These are phyloP conservation scores for Leucoraja ocellata DNA, from an alignment of 2,797 vertebrate genomes.

Conservation along the genomic window DNA sequence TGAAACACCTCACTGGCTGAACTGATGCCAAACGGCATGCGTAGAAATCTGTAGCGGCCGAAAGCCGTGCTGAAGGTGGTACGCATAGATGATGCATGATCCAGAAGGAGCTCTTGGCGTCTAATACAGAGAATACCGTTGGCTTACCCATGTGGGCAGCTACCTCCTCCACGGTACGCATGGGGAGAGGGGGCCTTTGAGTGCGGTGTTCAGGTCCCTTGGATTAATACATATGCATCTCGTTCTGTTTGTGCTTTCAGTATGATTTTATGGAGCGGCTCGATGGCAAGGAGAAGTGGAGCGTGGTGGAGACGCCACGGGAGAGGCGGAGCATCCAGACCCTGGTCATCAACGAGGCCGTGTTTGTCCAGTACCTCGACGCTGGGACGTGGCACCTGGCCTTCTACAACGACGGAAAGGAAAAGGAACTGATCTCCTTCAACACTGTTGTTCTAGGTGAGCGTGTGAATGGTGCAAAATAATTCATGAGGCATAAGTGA, in stretches of 20 bases:
- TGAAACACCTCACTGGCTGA: too few species aligned
- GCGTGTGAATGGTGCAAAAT: constrained; percentile 41
- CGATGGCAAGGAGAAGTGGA: constrained; percentile 98
- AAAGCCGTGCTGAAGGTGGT: too few species aligned
- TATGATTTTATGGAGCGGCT: constrained; percentile 97
- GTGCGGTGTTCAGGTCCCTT: too few species aligned
- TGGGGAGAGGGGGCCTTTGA: too few species aligned
- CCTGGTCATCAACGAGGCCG: constrained; percentile 88
- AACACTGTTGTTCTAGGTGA: constrained; percentile 85
- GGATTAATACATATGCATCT: neutral
- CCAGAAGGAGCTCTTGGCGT: too few species aligned
- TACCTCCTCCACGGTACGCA: too few species aligned
- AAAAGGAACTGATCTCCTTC: constrained; percentile 88
- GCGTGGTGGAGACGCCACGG: constrained; percentile 85
- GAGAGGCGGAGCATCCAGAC: constrained; percentile 91
- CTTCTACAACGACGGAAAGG: constrained; percentile 93
- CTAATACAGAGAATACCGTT: too few species aligned
- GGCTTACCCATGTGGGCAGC: too few species aligned
- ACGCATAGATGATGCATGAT: too few species aligned
- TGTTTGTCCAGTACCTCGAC: constrained; percentile 93
- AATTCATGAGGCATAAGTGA: too few species aligned
- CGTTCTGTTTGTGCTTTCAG: constrained; percentile 51
- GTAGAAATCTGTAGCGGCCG: too few species aligned
- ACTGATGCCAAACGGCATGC: too few species aligned
- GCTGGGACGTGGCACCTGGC: constrained; percentile 91